Evolutionary conservation across 2,888 invertebrate genomes (phyloP).

Genomic region (Clunio marinus): DNA sequence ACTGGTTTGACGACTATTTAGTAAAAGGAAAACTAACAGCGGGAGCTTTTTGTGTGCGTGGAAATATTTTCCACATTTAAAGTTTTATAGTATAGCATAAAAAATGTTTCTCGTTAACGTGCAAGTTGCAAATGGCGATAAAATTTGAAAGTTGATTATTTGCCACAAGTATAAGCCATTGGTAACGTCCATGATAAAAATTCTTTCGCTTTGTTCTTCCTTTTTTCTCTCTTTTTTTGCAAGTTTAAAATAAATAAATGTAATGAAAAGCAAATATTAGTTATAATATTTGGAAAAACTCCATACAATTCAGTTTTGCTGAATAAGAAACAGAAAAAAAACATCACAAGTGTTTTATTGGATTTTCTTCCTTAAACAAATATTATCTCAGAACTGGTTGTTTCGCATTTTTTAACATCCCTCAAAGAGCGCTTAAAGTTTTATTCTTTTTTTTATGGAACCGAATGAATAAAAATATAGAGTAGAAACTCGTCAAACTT

Average conservation of each 20-base stretch:
- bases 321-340: constrained; percentile 7
- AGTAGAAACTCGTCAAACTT: constrained; percentile 37
- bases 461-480: neutral
- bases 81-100: too few relatives aligned
- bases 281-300: constrained; percentile 20
- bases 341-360: constrained; percentile 35
- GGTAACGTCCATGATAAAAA: too few relatives aligned
- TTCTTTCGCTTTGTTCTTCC: too few relatives aligned
- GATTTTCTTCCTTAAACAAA: constrained; percentile 21
- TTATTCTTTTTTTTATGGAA: neutral
- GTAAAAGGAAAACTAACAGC: neutral
- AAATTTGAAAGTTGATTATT: too few relatives aligned
- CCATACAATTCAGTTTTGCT: constrained; percentile 17
- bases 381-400: constrained; percentile 13
- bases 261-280: constrained; percentile 34
- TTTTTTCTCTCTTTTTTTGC: neutral
- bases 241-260: constrained; percentile 1
- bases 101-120: too few relatives aligned
- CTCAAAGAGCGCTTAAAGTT: neutral
- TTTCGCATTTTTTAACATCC: neutral
- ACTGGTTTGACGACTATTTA: constrained; percentile 13
- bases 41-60: neutral
- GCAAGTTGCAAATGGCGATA: too few relatives aligned
- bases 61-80: neutral
- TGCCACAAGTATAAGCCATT: too few relatives aligned